A percentile compares a stretch with the other conserved stretches of the same genome.
Evolutionary conservation across 2,113 vertebrate genomes (phyloP).

Genomic region (Campylorhamphus procurvoides): DNA sequence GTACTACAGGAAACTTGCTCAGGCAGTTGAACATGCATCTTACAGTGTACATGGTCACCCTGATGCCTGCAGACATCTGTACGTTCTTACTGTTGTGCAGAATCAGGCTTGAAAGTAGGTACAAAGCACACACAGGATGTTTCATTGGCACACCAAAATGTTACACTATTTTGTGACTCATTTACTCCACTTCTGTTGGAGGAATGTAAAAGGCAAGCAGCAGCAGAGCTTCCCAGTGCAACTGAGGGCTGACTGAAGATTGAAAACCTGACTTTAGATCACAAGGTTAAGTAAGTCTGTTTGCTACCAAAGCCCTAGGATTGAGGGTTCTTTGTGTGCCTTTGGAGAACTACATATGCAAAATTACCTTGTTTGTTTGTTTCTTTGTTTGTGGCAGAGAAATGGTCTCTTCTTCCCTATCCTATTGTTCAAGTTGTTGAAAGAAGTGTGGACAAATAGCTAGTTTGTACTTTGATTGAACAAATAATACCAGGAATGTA

Average conservation of each 20-base stretch:
- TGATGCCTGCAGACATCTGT: neutral
- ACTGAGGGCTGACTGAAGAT: neutral
- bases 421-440: neutral
- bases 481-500: neutral
- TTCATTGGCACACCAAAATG: neutral
- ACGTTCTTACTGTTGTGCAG: fast-evolving
- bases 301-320: neutral
- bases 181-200: neutral
- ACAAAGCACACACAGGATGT: neutral
- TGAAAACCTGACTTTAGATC: neutral
- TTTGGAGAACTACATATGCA: neutral
- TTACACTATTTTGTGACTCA: neutral
- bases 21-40: neutral
- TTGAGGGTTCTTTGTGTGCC: neutral
- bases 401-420: neutral
- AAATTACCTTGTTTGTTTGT: neutral
- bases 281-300: neutral
- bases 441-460: neutral
- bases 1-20: neutral
- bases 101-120: neutral
- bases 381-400: fast-evolving
- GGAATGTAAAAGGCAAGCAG: neutral
- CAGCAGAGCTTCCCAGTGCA: neutral
- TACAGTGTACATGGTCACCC: neutral
- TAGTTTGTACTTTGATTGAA: neutral